These are phyloP conservation scores for Tragelaphus strepsiceros DNA, from an alignment of 2,113 vertebrate genomes.

Conservation along the genomic window DNA sequence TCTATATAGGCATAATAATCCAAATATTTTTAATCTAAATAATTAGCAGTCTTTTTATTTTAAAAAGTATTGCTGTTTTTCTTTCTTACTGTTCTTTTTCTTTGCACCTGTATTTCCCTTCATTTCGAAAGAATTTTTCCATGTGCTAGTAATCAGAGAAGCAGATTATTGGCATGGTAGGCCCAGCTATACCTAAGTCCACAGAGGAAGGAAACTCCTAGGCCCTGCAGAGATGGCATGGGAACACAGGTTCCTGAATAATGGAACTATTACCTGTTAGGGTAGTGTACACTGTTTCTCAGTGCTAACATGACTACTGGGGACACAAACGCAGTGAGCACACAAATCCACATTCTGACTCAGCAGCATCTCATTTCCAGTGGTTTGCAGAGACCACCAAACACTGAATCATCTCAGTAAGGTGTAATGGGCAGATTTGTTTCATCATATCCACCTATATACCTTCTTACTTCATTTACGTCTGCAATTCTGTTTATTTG, in stretches of 20 bases:
- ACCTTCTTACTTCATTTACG: background rate
- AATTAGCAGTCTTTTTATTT: background rate
- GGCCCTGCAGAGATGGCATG: background rate
- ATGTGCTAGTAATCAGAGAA: background rate
- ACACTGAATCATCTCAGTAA: background rate
- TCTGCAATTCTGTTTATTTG: background rate
- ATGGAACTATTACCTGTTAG: background rate
- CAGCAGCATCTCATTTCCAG: background rate
- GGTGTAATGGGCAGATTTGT: background rate
- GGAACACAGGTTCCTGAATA: background rate
- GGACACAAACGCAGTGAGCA: background rate
- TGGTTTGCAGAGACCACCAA: background rate
- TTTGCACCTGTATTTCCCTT: background rate
- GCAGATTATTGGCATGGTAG: background rate
- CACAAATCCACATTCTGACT: background rate
- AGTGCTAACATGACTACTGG: background rate
- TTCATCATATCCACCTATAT: background rate
- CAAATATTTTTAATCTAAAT: slow-evolving; percentile 5
- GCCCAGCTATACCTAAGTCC: background rate
- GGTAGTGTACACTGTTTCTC: background rate
- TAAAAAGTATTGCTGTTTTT: background rate
- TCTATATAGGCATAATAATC: background rate
- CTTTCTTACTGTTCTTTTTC: background rate
- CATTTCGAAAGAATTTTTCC: background rate
- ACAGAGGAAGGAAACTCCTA: background rate